phyloP scores from a whole-genome alignment of 2,797 vertebrate genomes.

The Rhinella marina region DNA sequence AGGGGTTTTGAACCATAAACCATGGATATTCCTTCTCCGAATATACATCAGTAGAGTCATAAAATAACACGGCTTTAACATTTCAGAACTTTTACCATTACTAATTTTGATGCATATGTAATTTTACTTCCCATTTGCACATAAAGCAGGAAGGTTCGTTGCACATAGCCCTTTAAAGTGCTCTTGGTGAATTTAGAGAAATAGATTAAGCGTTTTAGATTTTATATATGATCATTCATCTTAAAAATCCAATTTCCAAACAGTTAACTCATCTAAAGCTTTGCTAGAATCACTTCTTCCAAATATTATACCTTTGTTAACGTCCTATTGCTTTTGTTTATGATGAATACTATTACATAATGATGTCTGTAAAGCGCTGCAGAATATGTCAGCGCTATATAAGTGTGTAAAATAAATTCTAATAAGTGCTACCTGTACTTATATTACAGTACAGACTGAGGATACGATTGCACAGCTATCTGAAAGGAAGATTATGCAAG shows the following conservation, averaged over 20 bases:
- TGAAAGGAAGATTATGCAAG: background rate
- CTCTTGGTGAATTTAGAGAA: conserved; percentile 47
- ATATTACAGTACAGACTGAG: too few species aligned
- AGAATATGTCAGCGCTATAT: too few species aligned
- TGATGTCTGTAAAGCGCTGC: background rate
- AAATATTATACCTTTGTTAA: conserved; percentile 40
- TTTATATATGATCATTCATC: conserved; percentile 49
- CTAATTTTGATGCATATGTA: conserved; percentile 62
- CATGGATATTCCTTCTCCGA: conserved; percentile 51
- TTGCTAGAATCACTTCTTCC: conserved; percentile 31
- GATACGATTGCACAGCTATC: too few species aligned
- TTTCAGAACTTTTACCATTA: conserved; percentile 57
- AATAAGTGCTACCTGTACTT: too few species aligned
- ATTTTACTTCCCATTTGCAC: conserved; percentile 60
- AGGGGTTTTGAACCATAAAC: conserved; percentile 58
- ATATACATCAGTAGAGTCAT: conserved; percentile 55
- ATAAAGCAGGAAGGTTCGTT: conserved; percentile 58
- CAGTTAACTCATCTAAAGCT: conserved; percentile 53
- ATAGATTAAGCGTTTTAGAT: conserved; percentile 50
- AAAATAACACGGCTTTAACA: conserved; percentile 59
- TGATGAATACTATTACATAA: background rate
- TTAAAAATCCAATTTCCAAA: conserved; percentile 59
- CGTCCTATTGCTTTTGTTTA: conserved; percentile 18
- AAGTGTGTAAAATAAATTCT: too few species aligned
- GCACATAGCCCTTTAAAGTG: conserved; percentile 55